Conservation (phyloP, 1,140 invertebrate genomes). For the Bombus confusus region DNA sequence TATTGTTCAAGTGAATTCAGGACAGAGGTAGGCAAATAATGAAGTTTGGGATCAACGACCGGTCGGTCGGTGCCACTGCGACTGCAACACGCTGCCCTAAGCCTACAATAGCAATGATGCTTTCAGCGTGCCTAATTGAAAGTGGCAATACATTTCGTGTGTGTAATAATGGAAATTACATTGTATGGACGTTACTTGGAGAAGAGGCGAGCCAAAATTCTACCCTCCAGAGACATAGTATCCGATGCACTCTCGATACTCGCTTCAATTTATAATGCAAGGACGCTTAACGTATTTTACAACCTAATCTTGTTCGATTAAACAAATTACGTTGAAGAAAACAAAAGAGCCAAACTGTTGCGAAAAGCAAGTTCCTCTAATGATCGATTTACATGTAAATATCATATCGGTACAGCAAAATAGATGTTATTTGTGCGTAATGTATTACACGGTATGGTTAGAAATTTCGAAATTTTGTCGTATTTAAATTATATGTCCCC, state of each 20-base stretch:
- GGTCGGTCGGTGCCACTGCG: not conserved
- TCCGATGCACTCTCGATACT: not conserved
- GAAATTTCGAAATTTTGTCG: too few species aligned
- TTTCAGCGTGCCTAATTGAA: slow-evolving; percentile 29
- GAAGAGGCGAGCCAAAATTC: slow-evolving; percentile 8
- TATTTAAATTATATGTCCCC: too few species aligned
- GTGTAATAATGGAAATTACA: slow-evolving; percentile 39
- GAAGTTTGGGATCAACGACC: slow-evolving; percentile 39
- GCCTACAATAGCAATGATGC: slow-evolving; percentile 37
- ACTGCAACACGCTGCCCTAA: not conserved
- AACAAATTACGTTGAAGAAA: too few species aligned
- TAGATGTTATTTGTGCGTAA: too few species aligned
- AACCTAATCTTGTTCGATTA: too few species aligned
- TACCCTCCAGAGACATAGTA: too few species aligned
- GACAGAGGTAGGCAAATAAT: slow-evolving; percentile 13
- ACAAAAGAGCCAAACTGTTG: not conserved
- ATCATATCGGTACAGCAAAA: not conserved
- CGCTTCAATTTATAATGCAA: not conserved
- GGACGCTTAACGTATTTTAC: not conserved
- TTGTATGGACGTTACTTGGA: not conserved
- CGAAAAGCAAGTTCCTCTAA: not conserved
- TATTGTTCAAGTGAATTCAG: slow-evolving; percentile 16
- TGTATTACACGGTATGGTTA: too few species aligned
- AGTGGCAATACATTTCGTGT: slow-evolving; percentile 27
- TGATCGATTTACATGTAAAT: not conserved